Base-by-base conservation (phyloP, 2,888 invertebrate species). In the Tribolium freemani region DNA sequence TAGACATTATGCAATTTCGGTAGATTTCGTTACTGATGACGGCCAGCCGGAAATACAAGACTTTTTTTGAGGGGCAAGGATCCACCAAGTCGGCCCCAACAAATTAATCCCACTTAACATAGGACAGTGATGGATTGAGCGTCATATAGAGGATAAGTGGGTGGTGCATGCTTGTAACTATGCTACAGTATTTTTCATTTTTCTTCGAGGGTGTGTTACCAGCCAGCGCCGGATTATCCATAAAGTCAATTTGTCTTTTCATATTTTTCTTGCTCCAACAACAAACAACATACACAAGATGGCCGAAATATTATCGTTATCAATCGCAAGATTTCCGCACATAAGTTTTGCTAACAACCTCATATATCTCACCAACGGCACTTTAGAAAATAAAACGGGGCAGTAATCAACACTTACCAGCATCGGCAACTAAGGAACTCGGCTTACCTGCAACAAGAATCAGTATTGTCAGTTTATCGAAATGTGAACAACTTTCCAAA, bases 41-140 rank as follows among this genome's bases (percentile, higher is more conserved):
- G 51, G 50, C 9, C 31, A 31, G 16, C 31, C 50, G 48, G 30
- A 60, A 60, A 60, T 48, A 30, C 48, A 11, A 48, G 48, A 48
- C 9, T 45, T 45, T 58, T 58, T 16, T 9, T 3, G 9, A 11
- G 30, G n/a, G n/a, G n/a, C n/a, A n/a, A 56, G 56, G 31, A 56
- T 31, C 56, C 31, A 56, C 21, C 11, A 56, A 56, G 57, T 60
- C 60, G 56, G n/a, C 26, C 13, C 50, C 48, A 48, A 50, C 50
- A 63, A 63, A 63, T 63, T 63, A 48, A 63, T 63, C 9, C 30
- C 50, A 63, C 38, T 50, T 51, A 63, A 63, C 63, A 61, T 46
- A 21, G 46, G 63, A 64, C 53, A 38, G 51, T 64, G 63, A 64
- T 64, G 63, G 63, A 64, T 64, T 20, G 63, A 51, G 38, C 16